These are phyloP conservation scores for Riparia riparia DNA, from an alignment of 2,113 vertebrate genomes.

Conservation along the genomic window DNA sequence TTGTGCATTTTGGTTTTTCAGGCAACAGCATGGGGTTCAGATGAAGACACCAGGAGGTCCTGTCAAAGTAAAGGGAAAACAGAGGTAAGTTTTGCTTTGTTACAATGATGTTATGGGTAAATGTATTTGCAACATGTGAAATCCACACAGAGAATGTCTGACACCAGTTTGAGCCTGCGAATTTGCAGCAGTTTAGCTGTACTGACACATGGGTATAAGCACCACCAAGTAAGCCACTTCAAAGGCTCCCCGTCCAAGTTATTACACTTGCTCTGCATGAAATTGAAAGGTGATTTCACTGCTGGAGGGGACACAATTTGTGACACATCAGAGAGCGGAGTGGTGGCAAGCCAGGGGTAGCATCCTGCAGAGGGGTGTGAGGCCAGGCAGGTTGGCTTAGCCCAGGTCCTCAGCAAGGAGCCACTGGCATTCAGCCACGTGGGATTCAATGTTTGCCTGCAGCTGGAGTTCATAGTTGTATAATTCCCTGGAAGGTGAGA, in stretches of 20 bases:
- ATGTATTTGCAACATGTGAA: conserved; percentile 24
- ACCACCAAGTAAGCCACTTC: not conserved
- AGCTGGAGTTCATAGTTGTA: not conserved
- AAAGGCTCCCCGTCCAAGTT: not conserved
- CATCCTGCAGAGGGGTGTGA: not conserved
- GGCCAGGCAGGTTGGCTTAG: not conserved
- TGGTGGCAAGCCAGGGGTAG: not conserved
- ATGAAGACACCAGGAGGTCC: conserved; percentile 93
- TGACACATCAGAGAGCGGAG: not conserved
- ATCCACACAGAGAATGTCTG: not conserved
- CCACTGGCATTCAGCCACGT: not conserved
- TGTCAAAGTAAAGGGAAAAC: conserved; percentile 99
- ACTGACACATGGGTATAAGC: not conserved
- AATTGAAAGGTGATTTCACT: conserved; percentile 11
- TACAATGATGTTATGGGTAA: not conserved
- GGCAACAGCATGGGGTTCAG: conserved; percentile 96
- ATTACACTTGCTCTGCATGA: conserved; percentile 24
- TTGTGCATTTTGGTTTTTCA: conserved; percentile 82
- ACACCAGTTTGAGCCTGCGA: not conserved
- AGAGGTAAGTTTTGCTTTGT: conserved; percentile 84
- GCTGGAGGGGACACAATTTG: conserved; percentile 1
- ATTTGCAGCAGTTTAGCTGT: not conserved
- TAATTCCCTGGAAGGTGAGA: not conserved
- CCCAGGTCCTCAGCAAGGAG: not conserved
- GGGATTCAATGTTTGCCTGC: not conserved